Base-by-base conservation (phyloP, 2,888 invertebrate species). In the Agonopterix arenella region DNA sequence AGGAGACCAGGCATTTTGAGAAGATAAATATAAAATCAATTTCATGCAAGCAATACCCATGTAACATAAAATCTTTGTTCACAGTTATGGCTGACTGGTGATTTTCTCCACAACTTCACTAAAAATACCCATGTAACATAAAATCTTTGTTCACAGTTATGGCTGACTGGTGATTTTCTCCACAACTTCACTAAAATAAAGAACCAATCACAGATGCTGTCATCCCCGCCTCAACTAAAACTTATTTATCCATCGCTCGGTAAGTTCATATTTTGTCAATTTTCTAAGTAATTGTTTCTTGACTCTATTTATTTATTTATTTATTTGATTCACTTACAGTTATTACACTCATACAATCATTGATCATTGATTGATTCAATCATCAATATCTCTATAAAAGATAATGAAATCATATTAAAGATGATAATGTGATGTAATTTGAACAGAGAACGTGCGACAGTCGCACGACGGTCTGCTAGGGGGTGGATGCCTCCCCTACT, bases 401-500 rank as follows among this genome's bases (percentile, higher is more conserved):
- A 18, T 18, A 18, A 18, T 18, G 18, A 18, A 18, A 18, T 18
- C 2, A 16, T 2, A 16, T 2, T 2, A 18, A 28, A 28, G 28
- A 28, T 28, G 7, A 28, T 28, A 28, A 28, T 28, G 28, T 28
- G 28, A 28, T 28, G 28, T 28, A 28, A 28, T 28, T 28, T 28
- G 28, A 28, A 2, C 41, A 68, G 92, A 94, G n/a, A 96, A 98
- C 84, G 98, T 98, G 0, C 90, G 93, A 41, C 90, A 86, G 2
- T 97, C 97, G 55, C 93, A 96, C 68, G 97, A 98, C 73, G 96
- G 95, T 0, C 90, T 95, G 46, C 85, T 93, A 40, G 97, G 96
- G 4, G 97, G 98, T 0, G 95, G 95, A 0, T 97, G 97, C 64
- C 84, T 99, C 4, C 98, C 98, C 0, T 99, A 99, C 73, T 90